Evolutionary conservation across 2,113 vertebrate species (phyloP), one percentile per base, ranked within the genome.

Genomic region (Sturnira hondurensis): DNA sequence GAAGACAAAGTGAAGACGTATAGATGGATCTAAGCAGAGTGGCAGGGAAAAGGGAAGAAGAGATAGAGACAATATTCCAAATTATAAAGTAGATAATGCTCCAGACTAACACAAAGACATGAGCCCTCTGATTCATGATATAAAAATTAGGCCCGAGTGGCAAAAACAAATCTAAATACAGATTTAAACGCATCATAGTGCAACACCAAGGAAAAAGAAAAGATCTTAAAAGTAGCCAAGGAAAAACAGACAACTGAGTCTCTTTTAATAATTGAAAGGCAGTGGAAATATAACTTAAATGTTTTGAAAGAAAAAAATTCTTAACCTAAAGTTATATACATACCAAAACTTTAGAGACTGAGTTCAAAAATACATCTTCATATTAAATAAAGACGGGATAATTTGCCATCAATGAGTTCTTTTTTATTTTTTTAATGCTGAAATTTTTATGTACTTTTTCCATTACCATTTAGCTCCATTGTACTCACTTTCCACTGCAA

Each of bases 381-480:
- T 3, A 85, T 93, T 76, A 85, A 89, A 95, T 70, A 52, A 85
- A 85, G 63, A 12, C 70, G n/a, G 54, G 67, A 93, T 84, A 70
- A 31, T 56, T 74, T 74, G 80, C 12, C 9, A 58, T 58, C 22
- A 58, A 58, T 24, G 26, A 24, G 56, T 58, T 58, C 8, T 54
- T 54, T 20, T 54, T 54, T 54, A 20, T 54, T n/a, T 54, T 54
- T 54, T 54, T 17, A 20, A 54, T 54, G 52, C 52, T 20, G 52
- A 54, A 54, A 5, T 54, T 54, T 20, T 54, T 54, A 20, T 54
- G 52, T 54, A 20, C 20, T 54, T 54, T 54, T 54, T 54, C 50
- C 50, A 52, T 52, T 52, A 52, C 50, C 50, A 52, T 17, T 52
- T 52, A 52, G 16, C 16, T 17, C 50, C 50, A 15, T 52, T 17